Evolutionary conservation across 2,797 vertebrate genomes (phyloP).

Genomic region (Pangasius djambal): DNA sequence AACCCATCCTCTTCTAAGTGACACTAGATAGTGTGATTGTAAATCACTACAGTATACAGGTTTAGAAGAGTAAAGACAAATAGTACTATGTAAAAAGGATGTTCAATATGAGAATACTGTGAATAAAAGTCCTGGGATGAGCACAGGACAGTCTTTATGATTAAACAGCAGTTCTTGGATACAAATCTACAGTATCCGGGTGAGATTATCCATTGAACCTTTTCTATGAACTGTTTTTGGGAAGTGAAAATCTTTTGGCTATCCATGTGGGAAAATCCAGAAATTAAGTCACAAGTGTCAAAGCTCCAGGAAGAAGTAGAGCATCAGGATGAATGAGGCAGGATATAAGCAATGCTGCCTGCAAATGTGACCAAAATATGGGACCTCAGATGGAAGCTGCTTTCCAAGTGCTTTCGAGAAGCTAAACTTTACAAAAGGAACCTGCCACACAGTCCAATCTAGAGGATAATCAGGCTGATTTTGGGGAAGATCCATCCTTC

Average conservation of each 20-base stretch:
- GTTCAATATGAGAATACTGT: background rate
- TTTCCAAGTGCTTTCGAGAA: background rate
- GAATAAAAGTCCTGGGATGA: background rate
- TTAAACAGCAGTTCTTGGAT: background rate
- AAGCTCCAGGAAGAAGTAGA: background rate
- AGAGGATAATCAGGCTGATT: background rate
- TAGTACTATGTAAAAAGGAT: background rate
- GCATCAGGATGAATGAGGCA: background rate
- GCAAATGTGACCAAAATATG: background rate
- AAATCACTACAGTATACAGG: background rate
- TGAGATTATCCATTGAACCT: background rate
- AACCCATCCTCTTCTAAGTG: background rate
- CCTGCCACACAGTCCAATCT: background rate
- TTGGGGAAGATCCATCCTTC: background rate
- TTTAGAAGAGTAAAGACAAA: background rate
- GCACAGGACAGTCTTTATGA: too few species aligned
- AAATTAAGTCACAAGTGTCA: background rate
- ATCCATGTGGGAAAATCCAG: background rate
- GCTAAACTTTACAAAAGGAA: background rate
- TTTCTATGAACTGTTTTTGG: background rate
- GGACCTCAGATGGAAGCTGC: background rate
- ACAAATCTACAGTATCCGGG: background rate
- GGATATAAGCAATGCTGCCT: background rate
- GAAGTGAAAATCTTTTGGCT: background rate
- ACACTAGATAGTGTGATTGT: background rate